Evolutionary conservation across 2,888 invertebrate species (phyloP).

Genomic region (Apamea anceps): DNA sequence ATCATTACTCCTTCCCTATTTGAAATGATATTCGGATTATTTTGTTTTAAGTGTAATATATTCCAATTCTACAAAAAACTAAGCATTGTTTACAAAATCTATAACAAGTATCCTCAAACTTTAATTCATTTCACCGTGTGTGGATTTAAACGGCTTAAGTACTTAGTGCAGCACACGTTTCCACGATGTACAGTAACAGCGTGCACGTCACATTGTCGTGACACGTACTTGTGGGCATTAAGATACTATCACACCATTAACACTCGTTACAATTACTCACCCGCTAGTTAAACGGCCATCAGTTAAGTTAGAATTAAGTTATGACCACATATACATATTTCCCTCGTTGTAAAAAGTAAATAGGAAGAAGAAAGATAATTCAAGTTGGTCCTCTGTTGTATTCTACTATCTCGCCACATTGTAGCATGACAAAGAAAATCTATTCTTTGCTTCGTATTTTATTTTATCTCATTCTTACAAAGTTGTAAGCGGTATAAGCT

Average conservation of each 20-base stretch:
- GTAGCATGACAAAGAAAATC: constrained; percentile 47
- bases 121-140: constrained; percentile 6
- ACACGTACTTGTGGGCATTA: constrained; percentile 46
- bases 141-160: constrained; percentile 54
- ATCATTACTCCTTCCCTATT: background rate
- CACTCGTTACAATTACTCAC: constrained; percentile 66
- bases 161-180: constrained; percentile 53
- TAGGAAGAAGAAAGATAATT: constrained; percentile 4
- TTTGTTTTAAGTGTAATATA: background rate
- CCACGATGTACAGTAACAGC: constrained; percentile 34
- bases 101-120: constrained; percentile 12
- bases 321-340: constrained; percentile 19
- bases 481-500: constrained; percentile 29
- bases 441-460: constrained; percentile 49
- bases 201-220: constrained; percentile 36
- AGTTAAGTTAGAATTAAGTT: constrained; percentile 48
- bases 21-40: background rate
- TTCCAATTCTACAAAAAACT: background rate
- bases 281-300: constrained; percentile 52
- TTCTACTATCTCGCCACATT: constrained; percentile 20
- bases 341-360: constrained; percentile 17
- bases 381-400: background rate
- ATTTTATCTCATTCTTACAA: constrained; percentile 12
- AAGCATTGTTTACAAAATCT: background rate
- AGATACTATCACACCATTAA: constrained; percentile 55